Conservation (phyloP, 2,113 vertebrate genomes). For the Lasiurus cinereus region DNA sequence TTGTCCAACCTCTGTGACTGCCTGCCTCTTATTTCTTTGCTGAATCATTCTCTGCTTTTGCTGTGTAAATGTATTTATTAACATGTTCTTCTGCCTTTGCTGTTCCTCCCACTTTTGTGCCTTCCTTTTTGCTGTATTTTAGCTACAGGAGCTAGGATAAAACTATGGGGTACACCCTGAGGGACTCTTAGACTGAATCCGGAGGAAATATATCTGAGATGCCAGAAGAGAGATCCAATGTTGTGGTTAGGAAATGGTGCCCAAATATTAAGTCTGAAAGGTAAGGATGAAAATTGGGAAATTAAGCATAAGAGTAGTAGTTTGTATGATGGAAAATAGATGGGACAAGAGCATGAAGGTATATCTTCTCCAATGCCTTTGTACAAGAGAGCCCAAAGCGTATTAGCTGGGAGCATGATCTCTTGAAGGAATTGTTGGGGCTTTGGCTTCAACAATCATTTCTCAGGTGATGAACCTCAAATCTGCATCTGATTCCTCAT, state of each 20-base stretch:
- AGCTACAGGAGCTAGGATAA: neutral
- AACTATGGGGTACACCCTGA: neutral
- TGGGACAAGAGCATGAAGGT: neutral
- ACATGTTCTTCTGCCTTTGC: neutral
- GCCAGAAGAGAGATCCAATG: neutral
- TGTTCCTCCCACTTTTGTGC: neutral
- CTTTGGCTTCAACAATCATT: neutral
- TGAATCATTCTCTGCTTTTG: neutral
- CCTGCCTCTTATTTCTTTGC: neutral
- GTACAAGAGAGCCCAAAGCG: neutral
- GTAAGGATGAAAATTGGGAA: neutral
- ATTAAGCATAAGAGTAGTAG: neutral
- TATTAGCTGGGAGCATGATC: neutral
- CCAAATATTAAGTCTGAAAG: conserved; percentile 33
- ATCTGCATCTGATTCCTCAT: neutral
- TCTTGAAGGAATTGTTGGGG: neutral
- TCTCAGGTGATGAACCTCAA: conserved; percentile 15
- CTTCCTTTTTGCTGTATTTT: neutral
- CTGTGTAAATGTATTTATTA: neutral
- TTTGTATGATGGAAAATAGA: neutral
- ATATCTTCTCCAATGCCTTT: neutral
- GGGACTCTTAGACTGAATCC: neutral
- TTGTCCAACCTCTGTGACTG: neutral
- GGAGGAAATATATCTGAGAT: neutral
- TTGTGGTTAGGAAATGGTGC: conserved; percentile 2